Conservation (phyloP, 2,797 vertebrate species). For the Gila robusta region DNA sequence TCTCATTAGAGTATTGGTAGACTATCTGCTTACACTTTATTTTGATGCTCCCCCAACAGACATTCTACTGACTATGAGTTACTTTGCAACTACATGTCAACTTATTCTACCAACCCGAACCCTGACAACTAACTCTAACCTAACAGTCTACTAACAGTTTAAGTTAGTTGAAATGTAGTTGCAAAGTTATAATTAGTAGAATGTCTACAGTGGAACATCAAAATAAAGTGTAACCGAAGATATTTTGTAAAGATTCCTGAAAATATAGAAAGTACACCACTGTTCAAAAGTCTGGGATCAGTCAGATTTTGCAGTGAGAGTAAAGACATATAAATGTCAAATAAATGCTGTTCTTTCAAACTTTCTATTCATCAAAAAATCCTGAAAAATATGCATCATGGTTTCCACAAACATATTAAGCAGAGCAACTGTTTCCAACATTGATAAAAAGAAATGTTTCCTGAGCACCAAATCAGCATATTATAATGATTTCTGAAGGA, state of each 20-base stretch:
- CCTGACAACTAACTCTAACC: not conserved
- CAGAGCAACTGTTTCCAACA: too few relatives aligned
- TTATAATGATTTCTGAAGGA: not conserved
- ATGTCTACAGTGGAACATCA: too few relatives aligned
- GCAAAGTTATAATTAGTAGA: not conserved
- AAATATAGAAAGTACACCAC: too few relatives aligned
- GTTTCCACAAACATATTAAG: too few relatives aligned
- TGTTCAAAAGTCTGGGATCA: too few relatives aligned
- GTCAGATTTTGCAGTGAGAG: too few relatives aligned
- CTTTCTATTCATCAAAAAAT: too few relatives aligned
- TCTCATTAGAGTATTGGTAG: not conserved
- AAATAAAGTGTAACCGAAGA: too few relatives aligned
- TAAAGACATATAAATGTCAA: too few relatives aligned
- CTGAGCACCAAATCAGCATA: not conserved
- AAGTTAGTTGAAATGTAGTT: not conserved
- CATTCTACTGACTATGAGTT: not conserved
- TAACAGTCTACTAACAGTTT: not conserved
- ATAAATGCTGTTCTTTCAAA: too few relatives aligned
- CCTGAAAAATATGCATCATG: too few relatives aligned
- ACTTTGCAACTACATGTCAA: not conserved
- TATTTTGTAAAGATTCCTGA: too few relatives aligned
- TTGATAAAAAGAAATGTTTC: not conserved
- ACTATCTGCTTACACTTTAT: not conserved
- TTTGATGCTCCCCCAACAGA: not conserved
- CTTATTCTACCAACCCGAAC: not conserved